Base-by-base conservation (phyloP, 2,888 invertebrate species). In the Seira sanloemensis region DNA sequence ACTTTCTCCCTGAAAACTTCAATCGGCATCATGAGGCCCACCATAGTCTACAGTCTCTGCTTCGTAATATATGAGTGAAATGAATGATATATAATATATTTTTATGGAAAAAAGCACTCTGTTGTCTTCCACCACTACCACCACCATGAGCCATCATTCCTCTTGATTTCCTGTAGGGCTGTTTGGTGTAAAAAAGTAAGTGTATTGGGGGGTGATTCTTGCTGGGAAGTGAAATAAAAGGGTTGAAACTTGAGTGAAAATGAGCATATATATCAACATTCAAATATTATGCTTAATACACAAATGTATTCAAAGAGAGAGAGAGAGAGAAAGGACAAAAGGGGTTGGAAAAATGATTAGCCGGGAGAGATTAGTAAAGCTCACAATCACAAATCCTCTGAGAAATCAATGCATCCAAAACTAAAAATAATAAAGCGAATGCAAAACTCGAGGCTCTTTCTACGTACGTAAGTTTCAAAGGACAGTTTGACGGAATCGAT, bases 341-440 rank as follows among this genome's bases (percentile, higher is more conserved):
- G 65, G 65, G 62, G n/a, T 80, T 80, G 72, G 75, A 82, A 73
- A 78, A 78, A 84, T 78, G 72, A 78, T 84, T 84, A 84, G 84
- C 84, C 77, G 78, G 84, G 84, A 84, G 78, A 84, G 84, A 84
- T 84, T 84, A 84, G 78, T 68, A 78, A 69, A 82, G 82, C 77
- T 83, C 83, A 83, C 83, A 83, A 78, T 83, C 78, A 84, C 74
- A 84, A 78, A 78, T 84, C 84, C 84, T 84, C 73, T 54, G 84
- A 84, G 84, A 84, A 84, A 84, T 84, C 84, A 84, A 78, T 78
- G 74, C 84, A 83, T 78, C n/a, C n/a, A n/a, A n/a, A n/a, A n/a
- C n/a, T 73, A 67, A 67, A 68, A 83, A 83, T 78, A 83, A 75
- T 77, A 82, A 82, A 54, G 76, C 37, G 23, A 69, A n/a, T n/a